Conservation (phyloP, 2,888 invertebrate genomes). For the Ornithoptera alexandrae region DNA sequence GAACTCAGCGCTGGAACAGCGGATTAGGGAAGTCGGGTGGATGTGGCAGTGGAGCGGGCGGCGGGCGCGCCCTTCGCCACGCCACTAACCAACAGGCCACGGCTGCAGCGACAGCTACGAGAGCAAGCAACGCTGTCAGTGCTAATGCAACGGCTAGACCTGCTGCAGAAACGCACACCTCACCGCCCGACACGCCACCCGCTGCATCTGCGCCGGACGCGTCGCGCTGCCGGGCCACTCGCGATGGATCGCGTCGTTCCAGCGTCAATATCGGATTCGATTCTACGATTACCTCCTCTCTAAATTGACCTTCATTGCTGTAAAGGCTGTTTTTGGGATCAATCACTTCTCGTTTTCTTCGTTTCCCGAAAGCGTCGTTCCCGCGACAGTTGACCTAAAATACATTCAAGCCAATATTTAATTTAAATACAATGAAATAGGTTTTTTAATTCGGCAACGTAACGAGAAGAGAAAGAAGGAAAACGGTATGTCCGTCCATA, state of each 20-base stretch:
- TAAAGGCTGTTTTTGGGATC: constrained; percentile 75
- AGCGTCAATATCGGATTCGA: constrained; percentile 95
- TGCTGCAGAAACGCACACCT: constrained; percentile 96
- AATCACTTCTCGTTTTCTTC: constrained; percentile 83
- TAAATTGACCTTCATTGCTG: constrained; percentile 87
- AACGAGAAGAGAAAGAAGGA: too few relatives aligned
- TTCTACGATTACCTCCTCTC: constrained; percentile 95
- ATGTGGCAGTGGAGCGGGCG: constrained; percentile 94
- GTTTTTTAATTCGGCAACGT: too few relatives aligned
- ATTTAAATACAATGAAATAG: too few relatives aligned
- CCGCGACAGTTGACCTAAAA: constrained; percentile 92
- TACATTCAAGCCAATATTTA: neutral
- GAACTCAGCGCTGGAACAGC: constrained; percentile 82
- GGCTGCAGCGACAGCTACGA: constrained; percentile 96
- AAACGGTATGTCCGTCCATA: too few relatives aligned
- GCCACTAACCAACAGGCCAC: constrained; percentile 98
- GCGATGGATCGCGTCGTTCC: constrained; percentile 89
- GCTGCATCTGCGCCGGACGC: constrained; percentile 86
- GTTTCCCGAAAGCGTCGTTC: constrained; percentile 92
- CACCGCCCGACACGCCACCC: constrained; percentile 83
- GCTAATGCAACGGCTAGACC: constrained; percentile 95
- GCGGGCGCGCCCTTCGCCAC: constrained; percentile 91
- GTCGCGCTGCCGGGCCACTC: constrained; percentile 88
- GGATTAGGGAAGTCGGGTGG: constrained; percentile 98
- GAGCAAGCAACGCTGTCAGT: constrained; percentile 93